Percentiles rank a stretch among this genome's conserved stretches.
These are phyloP conservation scores for Schlechtendalia chinensis DNA, from an alignment of 1,140 invertebrate species.

Conservation along the genomic window DNA sequence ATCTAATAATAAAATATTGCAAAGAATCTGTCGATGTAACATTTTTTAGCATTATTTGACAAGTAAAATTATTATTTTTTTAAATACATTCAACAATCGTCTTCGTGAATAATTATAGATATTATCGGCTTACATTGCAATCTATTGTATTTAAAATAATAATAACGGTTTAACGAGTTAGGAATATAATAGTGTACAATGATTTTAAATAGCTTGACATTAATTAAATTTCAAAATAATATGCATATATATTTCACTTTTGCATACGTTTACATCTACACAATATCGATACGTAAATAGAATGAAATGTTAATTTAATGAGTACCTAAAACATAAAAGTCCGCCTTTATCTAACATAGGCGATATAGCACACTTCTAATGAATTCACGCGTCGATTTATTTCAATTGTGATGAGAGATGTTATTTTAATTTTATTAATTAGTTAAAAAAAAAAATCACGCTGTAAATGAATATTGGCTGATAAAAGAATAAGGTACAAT, in stretches of 20 bases:
- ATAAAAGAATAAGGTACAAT: background rate
- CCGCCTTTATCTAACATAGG: background rate
- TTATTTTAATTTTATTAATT: background rate
- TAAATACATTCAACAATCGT: no score
- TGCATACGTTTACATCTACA: background rate
- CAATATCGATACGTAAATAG: background rate
- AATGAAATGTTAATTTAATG: background rate
- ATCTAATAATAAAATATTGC: no score
- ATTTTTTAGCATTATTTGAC: no score
- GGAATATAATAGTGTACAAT: background rate
- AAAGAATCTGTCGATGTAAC: no score
- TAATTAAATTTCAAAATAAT: no score
- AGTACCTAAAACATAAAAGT: background rate
- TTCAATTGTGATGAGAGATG: background rate
- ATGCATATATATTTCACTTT: background rate
- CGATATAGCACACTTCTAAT: background rate
- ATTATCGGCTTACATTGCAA: no score
- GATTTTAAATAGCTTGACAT: no score
- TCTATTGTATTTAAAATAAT: background rate
- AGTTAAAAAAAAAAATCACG: background rate
- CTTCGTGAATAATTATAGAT: no score
- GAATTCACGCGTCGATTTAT: background rate
- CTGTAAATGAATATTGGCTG: background rate
- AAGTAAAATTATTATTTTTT: no score
- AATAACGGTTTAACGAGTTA: no score